Evolutionary conservation across 1,140 invertebrate species (phyloP).

Genomic region (Drosophila neocordata): DNA sequence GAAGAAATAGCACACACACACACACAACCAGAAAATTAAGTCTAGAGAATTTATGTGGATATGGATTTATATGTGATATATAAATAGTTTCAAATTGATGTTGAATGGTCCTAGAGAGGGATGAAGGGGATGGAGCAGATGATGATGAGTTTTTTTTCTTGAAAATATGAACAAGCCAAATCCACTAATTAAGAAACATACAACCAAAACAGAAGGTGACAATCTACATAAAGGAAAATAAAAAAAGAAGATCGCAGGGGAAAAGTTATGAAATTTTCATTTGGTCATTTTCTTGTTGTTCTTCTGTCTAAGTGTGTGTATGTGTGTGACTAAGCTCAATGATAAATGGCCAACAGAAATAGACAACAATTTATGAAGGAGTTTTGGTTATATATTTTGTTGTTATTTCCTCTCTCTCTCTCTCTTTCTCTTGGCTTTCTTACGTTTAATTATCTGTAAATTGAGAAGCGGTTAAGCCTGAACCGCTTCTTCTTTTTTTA

Average conservation of each 20-base stretch:
- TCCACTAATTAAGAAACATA: constrained; percentile 74
- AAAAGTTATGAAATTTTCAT: constrained; percentile 40
- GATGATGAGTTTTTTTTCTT: constrained; percentile 20
- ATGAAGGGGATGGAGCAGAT: constrained; percentile 14
- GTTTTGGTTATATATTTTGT: background rate
- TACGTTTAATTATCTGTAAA: constrained; percentile 51
- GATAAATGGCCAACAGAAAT: constrained; percentile 50
- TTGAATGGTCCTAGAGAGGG: background rate
- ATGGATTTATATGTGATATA: constrained; percentile 62
- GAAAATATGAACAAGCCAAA: constrained; percentile 61
- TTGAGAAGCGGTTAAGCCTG: constrained; percentile 75
- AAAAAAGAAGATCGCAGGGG: background rate
- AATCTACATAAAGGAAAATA: constrained; percentile 33
- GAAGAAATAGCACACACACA: background rate
- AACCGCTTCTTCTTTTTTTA: constrained; percentile 76
- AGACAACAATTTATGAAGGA: constrained; percentile 14
- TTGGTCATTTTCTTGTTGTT: constrained; percentile 47
- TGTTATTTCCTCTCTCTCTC: background rate
- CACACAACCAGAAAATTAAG: constrained; percentile 48
- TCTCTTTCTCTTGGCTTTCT: constrained; percentile 6
- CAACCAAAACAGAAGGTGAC: constrained; percentile 58
- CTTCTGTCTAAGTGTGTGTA: background rate
- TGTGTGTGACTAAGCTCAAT: constrained; percentile 63
- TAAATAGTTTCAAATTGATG: constrained; percentile 43
- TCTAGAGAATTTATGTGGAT: constrained; percentile 64